Evolutionary conservation across 2,113 vertebrate species (phyloP).

Genomic region (Prunella himalayana): DNA sequence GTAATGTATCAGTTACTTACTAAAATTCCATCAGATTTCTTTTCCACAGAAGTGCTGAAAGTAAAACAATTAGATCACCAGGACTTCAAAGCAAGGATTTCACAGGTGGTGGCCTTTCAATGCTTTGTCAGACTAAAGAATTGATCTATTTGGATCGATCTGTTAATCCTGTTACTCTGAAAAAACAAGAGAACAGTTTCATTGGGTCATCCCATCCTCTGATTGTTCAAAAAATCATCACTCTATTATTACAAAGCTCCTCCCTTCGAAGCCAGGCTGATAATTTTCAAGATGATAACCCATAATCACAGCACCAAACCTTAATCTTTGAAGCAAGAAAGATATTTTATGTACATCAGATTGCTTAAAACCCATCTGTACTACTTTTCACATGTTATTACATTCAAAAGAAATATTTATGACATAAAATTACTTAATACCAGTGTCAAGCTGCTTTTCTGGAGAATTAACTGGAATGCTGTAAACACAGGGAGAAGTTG

Average conservation of each 20-base stretch:
- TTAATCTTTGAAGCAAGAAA: neutral
- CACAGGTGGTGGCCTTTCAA: neutral
- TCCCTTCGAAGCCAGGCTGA: neutral
- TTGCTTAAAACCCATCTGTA: neutral
- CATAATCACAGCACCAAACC: neutral
- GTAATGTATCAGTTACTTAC: neutral
- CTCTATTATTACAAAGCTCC: neutral
- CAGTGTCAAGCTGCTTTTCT: neutral
- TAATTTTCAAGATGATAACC: neutral
- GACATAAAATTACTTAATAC: neutral
- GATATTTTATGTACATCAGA: neutral
- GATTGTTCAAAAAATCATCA: neutral
- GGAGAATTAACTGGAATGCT: neutral
- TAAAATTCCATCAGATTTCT: neutral
- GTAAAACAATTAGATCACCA: neutral
- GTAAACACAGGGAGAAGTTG: neutral
- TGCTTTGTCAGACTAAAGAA: neutral
- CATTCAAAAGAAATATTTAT: neutral
- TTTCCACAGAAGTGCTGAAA: neutral
- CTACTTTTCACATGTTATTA: neutral
- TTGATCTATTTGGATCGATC: neutral
- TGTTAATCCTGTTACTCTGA: neutral
- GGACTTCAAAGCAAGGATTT: neutral
- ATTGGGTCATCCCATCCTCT: neutral
- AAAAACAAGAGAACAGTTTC: neutral